phyloP scores from a whole-genome alignment of 2,797 vertebrate genomes.

The Dermochelys coriacea region DNA sequence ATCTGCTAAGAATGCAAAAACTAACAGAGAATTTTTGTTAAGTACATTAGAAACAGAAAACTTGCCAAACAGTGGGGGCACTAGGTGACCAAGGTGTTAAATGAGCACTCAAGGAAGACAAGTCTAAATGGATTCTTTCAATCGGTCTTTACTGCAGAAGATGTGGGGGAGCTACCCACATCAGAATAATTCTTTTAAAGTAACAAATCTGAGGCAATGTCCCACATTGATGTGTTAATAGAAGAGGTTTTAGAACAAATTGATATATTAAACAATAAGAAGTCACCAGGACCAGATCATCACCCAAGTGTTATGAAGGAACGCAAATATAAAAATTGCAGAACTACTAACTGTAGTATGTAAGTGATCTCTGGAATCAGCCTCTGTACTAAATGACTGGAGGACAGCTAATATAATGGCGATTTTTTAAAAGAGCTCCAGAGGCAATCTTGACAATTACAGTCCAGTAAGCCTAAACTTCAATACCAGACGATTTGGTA shows the following conservation, averaged over 20 bases:
- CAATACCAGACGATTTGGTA: too few species aligned
- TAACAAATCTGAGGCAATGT: background rate
- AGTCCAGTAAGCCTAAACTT: too few species aligned
- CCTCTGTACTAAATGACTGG: background rate
- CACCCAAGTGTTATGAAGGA: background rate
- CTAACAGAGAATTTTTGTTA: background rate
- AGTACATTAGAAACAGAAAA: background rate
- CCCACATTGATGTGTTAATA: background rate
- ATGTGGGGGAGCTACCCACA: background rate
- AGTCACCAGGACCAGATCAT: background rate
- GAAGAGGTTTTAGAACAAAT: background rate
- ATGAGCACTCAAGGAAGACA: background rate
- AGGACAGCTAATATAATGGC: background rate
- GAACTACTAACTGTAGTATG: background rate
- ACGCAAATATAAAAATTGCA: background rate
- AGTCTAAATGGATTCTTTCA: background rate
- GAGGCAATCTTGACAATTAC: too few species aligned
- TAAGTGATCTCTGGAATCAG: background rate
- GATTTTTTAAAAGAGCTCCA: background rate
- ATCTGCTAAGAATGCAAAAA: background rate
- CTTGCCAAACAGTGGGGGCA: background rate
- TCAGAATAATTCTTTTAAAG: background rate
- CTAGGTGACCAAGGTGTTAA: background rate
- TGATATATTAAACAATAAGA: background rate
- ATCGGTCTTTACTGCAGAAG: background rate